Evolutionary conservation across 2,113 vertebrate species (phyloP).

Genomic region (Ammodramus savannarum): DNA sequence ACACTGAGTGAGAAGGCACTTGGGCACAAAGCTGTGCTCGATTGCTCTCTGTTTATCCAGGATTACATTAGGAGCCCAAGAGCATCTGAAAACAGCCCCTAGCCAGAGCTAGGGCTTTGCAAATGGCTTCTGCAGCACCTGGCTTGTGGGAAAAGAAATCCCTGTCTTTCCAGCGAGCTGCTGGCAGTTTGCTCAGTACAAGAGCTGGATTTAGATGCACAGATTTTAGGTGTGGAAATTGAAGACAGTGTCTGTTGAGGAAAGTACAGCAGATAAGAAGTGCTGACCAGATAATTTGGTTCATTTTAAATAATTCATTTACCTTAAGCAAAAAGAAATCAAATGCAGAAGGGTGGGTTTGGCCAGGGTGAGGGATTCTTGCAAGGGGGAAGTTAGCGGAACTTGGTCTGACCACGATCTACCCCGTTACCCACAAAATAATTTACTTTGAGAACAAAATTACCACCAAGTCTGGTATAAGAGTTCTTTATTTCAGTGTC

Average conservation of each 20-base stretch:
- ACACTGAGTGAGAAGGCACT: background rate
- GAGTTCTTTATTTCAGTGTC: slow-evolving; percentile 68
- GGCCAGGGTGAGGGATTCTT: background rate
- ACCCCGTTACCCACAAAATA: background rate
- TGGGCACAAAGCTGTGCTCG: slow-evolving; percentile 8
- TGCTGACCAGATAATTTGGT: background rate
- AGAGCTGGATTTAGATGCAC: background rate
- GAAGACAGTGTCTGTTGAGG: background rate
- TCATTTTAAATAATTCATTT: background rate
- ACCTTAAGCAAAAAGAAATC: background rate
- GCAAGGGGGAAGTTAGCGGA: background rate
- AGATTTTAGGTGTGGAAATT: background rate
- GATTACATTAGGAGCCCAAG: background rate
- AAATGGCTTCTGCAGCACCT: background rate
- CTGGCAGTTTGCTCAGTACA: background rate
- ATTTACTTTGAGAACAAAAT: background rate
- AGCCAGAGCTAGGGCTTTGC: background rate
- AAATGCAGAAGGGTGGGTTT: background rate
- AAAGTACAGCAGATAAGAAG: background rate
- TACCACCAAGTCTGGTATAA: background rate
- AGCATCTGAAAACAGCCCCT: background rate
- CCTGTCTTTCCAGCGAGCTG: background rate
- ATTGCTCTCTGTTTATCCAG: slow-evolving; percentile 6
- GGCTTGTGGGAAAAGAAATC: background rate
- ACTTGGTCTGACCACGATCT: background rate